Base-by-base conservation (phyloP, 2,888 invertebrate genomes). In the Caenorhabditis wallacei region DNA sequence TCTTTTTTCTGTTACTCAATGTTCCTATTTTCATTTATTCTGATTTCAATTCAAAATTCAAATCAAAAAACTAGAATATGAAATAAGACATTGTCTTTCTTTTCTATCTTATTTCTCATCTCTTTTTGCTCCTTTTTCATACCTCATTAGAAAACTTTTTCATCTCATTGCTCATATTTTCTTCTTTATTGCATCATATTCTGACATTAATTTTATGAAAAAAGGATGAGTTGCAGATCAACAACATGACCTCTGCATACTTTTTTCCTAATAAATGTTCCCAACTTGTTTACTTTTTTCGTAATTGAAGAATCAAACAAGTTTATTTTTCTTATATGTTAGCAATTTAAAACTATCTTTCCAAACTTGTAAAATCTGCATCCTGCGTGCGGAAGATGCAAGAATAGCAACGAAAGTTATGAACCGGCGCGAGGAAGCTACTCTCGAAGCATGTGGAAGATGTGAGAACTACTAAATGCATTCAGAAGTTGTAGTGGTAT, bases 1-100 rank as follows among this genome's bases (percentile, higher is more conserved):
- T 35, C 30, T 30, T 30, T 30, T 8, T 30, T 30, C 30, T 37
- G 1, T 30, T 16, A 16, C n/a, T 68, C 54, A 16, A 5, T 40
- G 10, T 40, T 40, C 24, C 43, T 26, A 0, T 20, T 24, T 51
- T 13, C 40, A 40, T 40, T 10, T 40, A 30, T 40, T 26, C n/a
- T n/a, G n/a, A n/a, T n/a, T 46, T 40, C 46, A 51, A 18, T 64
- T 64, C 51, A 20, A 66, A 24, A n/a, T 37, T 20, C 57, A 35
- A 10, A 40, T 13, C 20, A 30, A 30, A 20, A 20, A 57, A 57
- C n/a, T 35, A 37, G 72, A 74, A 64, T 64, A 64, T 74, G 48
- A 18, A 74, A 74, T 74, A 64, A 64, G 37, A 22, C 63, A 74
- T 74, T 74, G 72, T 74, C 61, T 61, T 40, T 37, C 1, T 54